Percentiles rank a stretch among this genome's conserved stretches.
Conservation (phyloP, 2,888 invertebrate genomes). For the Sepioteuthis lessoniana region DNA sequence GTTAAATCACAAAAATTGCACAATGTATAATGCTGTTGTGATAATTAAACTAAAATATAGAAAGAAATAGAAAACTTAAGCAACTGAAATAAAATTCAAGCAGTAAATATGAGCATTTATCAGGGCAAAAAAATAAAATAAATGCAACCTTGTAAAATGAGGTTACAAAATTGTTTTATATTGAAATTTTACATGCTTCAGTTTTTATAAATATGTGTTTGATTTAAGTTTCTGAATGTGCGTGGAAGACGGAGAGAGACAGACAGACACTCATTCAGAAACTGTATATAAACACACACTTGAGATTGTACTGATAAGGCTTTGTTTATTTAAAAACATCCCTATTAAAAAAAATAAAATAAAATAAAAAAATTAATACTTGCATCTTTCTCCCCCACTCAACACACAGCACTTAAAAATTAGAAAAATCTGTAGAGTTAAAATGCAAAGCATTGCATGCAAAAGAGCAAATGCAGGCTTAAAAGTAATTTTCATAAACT, state of each 20-base stretch:
- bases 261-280: background rate
- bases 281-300: background rate
- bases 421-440: background rate
- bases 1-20: background rate
- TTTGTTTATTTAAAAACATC: background rate
- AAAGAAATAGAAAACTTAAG: background rate
- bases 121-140: background rate
- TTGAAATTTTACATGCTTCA: background rate
- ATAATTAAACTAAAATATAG: background rate
- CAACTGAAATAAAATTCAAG: slow-evolving; percentile 33
- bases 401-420: background rate
- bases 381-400: background rate
- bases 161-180: background rate
- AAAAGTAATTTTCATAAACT: background rate
- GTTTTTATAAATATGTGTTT: background rate
- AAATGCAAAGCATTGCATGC: slow-evolving; percentile 35
- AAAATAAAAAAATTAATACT: background rate
- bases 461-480: background rate
- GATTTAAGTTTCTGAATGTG: background rate
- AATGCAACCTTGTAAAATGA: background rate
- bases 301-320: background rate
- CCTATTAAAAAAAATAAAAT: background rate
- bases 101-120: background rate
- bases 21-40: background rate
- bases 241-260: background rate